phyloP scores from a whole-genome alignment of 2,888 invertebrate genomes.

The Opisthograptis luteolata region DNA sequence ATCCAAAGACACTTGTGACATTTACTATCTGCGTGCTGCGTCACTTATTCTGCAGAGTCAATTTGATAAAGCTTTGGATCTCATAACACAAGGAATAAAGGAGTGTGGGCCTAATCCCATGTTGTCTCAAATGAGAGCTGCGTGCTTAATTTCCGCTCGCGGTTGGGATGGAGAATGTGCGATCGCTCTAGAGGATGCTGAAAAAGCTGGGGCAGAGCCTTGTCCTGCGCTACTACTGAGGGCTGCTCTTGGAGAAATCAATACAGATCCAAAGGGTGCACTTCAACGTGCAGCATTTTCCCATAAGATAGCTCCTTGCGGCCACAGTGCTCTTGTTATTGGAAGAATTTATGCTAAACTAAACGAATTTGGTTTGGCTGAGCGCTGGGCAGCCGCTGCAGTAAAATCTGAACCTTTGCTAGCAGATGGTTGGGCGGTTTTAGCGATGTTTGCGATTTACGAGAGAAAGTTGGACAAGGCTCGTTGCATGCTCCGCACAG shows the following conservation, averaged over 20 bases:
- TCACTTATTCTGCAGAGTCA: conserved; percentile 57
- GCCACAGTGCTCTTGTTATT: conserved; percentile 65
- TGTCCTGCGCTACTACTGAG: conserved; percentile 59
- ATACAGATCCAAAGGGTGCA: conserved; percentile 51
- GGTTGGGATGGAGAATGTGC: conserved; percentile 69
- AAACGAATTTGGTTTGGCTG: conserved; percentile 58
- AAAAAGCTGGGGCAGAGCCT: conserved; percentile 57
- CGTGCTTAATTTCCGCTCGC: conserved; percentile 52
- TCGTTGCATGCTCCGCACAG: conserved; percentile 65
- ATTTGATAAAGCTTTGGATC: conserved; percentile 53
- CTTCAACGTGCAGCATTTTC: conserved; percentile 71
- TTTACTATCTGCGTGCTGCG: conserved; percentile 65
- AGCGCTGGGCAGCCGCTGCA: conserved; percentile 70
- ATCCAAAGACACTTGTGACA: conserved; percentile 46
- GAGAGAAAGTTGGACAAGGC: conserved; percentile 61
- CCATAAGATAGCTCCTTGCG: conserved; percentile 65
- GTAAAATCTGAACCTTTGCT: conserved; percentile 68
- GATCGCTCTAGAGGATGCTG: conserved; percentile 56
- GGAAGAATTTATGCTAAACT: conserved; percentile 60
- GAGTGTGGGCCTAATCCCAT: conserved; percentile 63
- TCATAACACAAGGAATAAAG: conserved; percentile 52
- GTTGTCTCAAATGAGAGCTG: conserved; percentile 67
- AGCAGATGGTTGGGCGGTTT: conserved; percentile 73
- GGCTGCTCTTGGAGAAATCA: conserved; percentile 59
- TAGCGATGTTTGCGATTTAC: conserved; percentile 66